phyloP scores from a whole-genome alignment of 2,888 invertebrate genomes.

The Adelphocoris suturalis region DNA sequence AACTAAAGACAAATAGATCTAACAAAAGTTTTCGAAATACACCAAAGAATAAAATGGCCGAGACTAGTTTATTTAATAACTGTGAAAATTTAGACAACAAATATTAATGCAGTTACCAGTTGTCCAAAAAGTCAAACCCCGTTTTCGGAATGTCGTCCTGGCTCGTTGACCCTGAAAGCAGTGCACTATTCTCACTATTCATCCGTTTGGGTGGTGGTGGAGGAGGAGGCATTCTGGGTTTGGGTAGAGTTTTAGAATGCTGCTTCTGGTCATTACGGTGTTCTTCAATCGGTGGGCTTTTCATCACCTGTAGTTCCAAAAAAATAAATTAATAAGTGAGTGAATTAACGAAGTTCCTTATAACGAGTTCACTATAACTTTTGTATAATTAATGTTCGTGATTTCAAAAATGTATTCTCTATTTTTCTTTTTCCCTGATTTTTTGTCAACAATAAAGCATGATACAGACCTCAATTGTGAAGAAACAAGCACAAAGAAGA shows the following conservation, averaged over 20 bases:
- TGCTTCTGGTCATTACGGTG: constrained; percentile 8
- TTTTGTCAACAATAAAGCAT: no score
- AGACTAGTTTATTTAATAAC: constrained; percentile 19
- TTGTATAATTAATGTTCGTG: no score
- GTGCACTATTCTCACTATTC: constrained; percentile 65
- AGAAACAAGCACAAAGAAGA: no score
- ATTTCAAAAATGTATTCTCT: no score
- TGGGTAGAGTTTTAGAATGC: constrained; percentile 52
- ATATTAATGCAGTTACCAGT: constrained; percentile 79
- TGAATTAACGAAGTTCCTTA: no score
- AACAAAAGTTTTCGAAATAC: no score
- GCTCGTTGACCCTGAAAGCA: constrained; percentile 67
- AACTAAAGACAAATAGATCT: no score
- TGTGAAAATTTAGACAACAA: background rate
- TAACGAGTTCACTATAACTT: no score
- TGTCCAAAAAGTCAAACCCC: constrained; percentile 81
- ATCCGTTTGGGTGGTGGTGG: constrained; percentile 75
- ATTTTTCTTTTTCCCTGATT: no score
- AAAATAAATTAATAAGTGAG: background rate
- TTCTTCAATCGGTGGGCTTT: constrained; percentile 42
- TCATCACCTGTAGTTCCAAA: constrained; percentile 52
- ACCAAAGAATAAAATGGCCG: no score
- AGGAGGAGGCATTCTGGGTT: constrained; percentile 77
- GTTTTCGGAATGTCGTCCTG: constrained; percentile 80
- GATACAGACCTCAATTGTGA: no score